Percentiles rank a stretch among this genome's conserved stretches.
Conservation (phyloP, 1,140 invertebrate genomes). For the Drosophila nannoptera region DNA sequence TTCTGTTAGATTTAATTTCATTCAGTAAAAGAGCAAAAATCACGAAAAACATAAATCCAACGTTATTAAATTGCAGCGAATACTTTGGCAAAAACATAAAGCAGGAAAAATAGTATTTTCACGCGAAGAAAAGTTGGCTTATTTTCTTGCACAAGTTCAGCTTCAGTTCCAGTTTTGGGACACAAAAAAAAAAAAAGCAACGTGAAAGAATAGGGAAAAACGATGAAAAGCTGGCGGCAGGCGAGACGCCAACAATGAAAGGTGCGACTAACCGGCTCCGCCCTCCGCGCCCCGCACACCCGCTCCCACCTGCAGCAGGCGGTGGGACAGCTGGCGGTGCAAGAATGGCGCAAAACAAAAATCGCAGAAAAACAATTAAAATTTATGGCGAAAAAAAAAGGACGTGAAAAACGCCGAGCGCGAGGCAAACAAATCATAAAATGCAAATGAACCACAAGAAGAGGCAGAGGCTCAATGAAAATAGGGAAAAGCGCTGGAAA, state of each 20-base stretch:
- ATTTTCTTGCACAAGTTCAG: slow-evolving; percentile 50
- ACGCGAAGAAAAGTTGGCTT: slow-evolving; percentile 31
- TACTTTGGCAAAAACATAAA: slow-evolving; percentile 29
- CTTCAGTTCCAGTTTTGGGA: slow-evolving; percentile 11
- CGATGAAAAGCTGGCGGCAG: slow-evolving; percentile 13
- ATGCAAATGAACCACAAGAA: slow-evolving; percentile 34
- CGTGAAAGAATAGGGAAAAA: not conserved
- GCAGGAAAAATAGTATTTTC: not conserved
- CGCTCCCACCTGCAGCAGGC: not conserved
- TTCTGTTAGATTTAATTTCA: slow-evolving; percentile 53
- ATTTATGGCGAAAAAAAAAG: slow-evolving; percentile 55
- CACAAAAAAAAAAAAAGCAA: slow-evolving; percentile 8
- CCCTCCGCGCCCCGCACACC: not conserved
- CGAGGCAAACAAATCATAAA: slow-evolving; percentile 56
- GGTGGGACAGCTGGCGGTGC: slow-evolving; percentile 7
- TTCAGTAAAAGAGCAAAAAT: slow-evolving; percentile 29
- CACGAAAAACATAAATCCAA: slow-evolving; percentile 43
- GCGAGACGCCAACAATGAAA: slow-evolving; percentile 44
- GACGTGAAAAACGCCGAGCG: slow-evolving; percentile 41
- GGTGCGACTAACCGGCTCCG: slow-evolving; percentile 34
- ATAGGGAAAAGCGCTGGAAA: slow-evolving; percentile 14
- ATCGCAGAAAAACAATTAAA: slow-evolving; percentile 75
- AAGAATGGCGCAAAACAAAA: slow-evolving; percentile 55
- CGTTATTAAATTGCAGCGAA: slow-evolving; percentile 47
- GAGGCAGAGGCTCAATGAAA: slow-evolving; percentile 13